A percentile compares a stretch with the other conserved stretches of the same genome.
Evolutionary conservation across 2,888 invertebrate species (phyloP).

Genomic region (Nipponacmea schrenckii): DNA sequence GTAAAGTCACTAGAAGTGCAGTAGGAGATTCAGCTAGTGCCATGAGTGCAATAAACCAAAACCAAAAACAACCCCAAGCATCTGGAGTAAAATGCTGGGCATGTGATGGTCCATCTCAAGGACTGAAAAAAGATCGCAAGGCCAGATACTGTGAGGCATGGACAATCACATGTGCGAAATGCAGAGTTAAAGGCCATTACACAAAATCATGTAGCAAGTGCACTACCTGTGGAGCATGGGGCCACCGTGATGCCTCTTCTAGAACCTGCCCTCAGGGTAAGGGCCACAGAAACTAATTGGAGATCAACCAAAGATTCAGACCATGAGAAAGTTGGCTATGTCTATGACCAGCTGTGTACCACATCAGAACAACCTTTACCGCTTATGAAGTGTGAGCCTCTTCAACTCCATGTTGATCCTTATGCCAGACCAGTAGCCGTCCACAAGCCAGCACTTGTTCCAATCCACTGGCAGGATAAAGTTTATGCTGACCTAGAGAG

Average conservation of each 20-base stretch:
- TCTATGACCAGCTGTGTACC: background rate
- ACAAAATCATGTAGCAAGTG: no score
- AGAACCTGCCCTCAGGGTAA: background rate
- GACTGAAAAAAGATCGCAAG: background rate
- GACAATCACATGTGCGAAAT: no score
- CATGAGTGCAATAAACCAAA: no score
- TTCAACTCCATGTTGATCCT: slow-evolving; percentile 31
- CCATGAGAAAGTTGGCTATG: background rate
- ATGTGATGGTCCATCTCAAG: background rate
- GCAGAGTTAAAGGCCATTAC: no score
- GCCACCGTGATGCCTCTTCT: background rate
- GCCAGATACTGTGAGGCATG: no score
- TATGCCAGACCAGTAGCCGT: slow-evolving; percentile 28
- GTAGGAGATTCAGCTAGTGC: slow-evolving; percentile 29
- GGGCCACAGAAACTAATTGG: no score
- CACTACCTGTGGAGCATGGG: background rate
- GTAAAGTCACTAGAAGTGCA: slow-evolving; percentile 27
- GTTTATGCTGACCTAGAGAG: slow-evolving; percentile 27
- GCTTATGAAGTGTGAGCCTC: slow-evolving; percentile 32
- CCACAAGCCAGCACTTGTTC: slow-evolving; percentile 28
- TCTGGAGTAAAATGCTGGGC: slow-evolving; percentile 12
- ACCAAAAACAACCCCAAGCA: no score
- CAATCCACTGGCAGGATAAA: slow-evolving; percentile 28
- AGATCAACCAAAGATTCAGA: background rate
- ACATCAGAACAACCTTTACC: slow-evolving; percentile 23